Conservation (phyloP, 2,888 invertebrate genomes). For the Drosophila nr. fundita region DNA sequence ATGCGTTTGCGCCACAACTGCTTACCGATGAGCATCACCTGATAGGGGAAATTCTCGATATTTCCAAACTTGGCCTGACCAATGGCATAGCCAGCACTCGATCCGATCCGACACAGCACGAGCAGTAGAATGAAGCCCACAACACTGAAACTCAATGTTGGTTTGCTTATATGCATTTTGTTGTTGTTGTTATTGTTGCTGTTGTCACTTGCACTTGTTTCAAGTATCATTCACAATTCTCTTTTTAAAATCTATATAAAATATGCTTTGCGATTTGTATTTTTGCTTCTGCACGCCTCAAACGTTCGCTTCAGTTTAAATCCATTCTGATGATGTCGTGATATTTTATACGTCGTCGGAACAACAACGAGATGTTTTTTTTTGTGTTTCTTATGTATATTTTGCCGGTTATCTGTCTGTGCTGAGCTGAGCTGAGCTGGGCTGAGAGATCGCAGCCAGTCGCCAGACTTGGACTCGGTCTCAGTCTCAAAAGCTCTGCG, state of each 20-base stretch:
- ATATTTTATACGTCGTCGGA: constrained; percentile 78
- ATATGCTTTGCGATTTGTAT: constrained; percentile 34
- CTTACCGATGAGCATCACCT: constrained; percentile 84
- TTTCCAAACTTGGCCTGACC: constrained; percentile 82
- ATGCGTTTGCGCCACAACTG: constrained; percentile 81
- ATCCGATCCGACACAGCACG: constrained; percentile 23
- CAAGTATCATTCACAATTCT: constrained; percentile 24
- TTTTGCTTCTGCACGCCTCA: constrained; percentile 73
- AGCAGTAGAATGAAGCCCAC: constrained; percentile 46
- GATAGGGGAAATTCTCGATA: constrained; percentile 83
- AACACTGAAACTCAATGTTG: constrained; percentile 24
- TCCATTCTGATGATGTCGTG: constrained; percentile 79
- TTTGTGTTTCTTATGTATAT: background rate
- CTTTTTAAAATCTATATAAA: constrained; percentile 9
- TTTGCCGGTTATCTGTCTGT: constrained; percentile 66
- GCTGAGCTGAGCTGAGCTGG: constrained; percentile 7
- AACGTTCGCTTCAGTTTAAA: constrained; percentile 83
- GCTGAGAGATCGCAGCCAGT: constrained; percentile 16
- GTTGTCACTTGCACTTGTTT: constrained; percentile 17
- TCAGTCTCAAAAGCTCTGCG: constrained; percentile 19
- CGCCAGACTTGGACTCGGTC: constrained; percentile 20
- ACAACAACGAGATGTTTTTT: constrained; percentile 26
- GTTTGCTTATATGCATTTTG: constrained; percentile 25
- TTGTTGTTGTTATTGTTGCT: constrained; percentile 17
- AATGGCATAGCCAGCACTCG: constrained; percentile 71